Conservation (phyloP, 1,140 invertebrate genomes). For the Episyrphus balteatus region DNA sequence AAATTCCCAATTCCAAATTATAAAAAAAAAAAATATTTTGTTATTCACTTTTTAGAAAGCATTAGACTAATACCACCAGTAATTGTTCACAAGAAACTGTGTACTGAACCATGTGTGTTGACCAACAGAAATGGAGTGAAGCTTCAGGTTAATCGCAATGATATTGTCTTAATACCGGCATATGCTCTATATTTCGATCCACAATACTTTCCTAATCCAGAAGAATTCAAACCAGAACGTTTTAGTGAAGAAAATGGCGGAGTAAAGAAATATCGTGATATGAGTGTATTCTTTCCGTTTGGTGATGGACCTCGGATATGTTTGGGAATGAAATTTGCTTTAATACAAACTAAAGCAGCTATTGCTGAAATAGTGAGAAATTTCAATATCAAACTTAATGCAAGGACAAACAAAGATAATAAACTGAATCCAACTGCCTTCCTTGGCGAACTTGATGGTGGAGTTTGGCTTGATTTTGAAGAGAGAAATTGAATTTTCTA, state of each 20-base stretch:
- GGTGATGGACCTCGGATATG: slow-evolving; percentile 26
- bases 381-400: slow-evolving; percentile 19
- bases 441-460: too few relatives aligned
- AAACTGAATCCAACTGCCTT: too few relatives aligned
- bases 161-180: slow-evolving; percentile 43
- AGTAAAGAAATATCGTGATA: slow-evolving; percentile 17
- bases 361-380: slow-evolving; percentile 19
- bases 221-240: slow-evolving; percentile 61
- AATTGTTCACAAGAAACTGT: slow-evolving; percentile 11
- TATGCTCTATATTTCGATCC: slow-evolving; percentile 46
- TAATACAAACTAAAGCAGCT: slow-evolving; percentile 23
- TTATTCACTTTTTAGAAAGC: slow-evolving; percentile 15
- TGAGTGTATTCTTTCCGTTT: slow-evolving; percentile 17
- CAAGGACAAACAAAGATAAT: slow-evolving; percentile 25
- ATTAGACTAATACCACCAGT: slow-evolving; percentile 16
- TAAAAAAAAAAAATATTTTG: too few relatives aligned
- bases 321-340: slow-evolving; percentile 28
- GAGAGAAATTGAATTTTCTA: too few relatives aligned
- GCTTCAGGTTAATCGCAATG: slow-evolving; percentile 33
- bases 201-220: slow-evolving; percentile 53
- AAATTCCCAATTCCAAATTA: too few relatives aligned
- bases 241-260: slow-evolving; percentile 19
- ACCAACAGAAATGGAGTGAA: slow-evolving; percentile 17
- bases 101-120: slow-evolving; percentile 18
- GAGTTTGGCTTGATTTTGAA: too few relatives aligned